Conservation (phyloP, 2,797 vertebrate species). For the Oophaga sylvatica region DNA sequence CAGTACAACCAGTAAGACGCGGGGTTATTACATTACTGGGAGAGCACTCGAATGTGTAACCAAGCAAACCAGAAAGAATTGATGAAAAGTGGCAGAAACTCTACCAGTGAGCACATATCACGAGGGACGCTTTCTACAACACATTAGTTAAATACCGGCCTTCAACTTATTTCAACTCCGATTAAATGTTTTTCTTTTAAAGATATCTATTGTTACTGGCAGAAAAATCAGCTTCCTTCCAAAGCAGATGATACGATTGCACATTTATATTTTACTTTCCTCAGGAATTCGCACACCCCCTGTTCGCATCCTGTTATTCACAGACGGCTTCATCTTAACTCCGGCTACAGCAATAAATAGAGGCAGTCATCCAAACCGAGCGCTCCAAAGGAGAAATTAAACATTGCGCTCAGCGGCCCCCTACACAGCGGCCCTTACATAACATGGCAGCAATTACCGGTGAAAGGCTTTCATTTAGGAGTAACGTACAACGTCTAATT, state of each 20-base stretch:
- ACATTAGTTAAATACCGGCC: constrained; percentile 61
- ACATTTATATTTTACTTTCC: constrained; percentile 84
- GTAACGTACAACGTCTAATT: background rate
- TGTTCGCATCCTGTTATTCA: constrained; percentile 86
- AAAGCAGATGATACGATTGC: constrained; percentile 80
- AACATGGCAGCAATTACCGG: background rate
- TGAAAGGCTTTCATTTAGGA: background rate
- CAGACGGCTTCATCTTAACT: constrained; percentile 71
- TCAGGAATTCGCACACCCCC: constrained; percentile 82
- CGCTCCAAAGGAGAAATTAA: constrained; percentile 57
- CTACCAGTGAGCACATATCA: background rate
- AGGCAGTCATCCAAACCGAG: constrained; percentile 40
- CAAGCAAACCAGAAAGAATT: no score
- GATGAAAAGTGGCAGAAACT: no score
- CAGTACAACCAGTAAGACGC: no score
- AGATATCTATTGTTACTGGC: constrained; percentile 80
- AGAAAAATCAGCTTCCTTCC: constrained; percentile 78
- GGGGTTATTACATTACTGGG: no score
- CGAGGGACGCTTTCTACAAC: background rate
- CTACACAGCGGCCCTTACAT: background rate
- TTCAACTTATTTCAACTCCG: constrained; percentile 74
- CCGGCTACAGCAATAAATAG: constrained; percentile 64
- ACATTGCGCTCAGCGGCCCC: background rate
- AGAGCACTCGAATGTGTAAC: no score
- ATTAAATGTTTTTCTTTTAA: constrained; percentile 79